Evolutionary conservation across 2,888 invertebrate genomes (phyloP).

Genomic region (Diarsia brunnea): DNA sequence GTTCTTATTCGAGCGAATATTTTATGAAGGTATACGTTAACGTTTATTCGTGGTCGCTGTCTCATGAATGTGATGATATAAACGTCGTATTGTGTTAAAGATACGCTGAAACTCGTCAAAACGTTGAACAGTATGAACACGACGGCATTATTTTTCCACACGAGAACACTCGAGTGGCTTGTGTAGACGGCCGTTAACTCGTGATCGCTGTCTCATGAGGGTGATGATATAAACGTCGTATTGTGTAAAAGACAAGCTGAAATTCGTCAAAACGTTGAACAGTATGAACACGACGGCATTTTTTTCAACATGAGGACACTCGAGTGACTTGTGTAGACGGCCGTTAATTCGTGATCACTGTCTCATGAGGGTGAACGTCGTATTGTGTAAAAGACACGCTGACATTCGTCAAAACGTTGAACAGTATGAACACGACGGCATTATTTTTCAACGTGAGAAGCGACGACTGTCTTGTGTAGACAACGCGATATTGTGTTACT

Average conservation of each 20-base stretch:
- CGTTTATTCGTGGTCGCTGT: slow-evolving; percentile 15
- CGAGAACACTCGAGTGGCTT: slow-evolving; percentile 1
- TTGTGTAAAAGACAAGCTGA: not conserved
- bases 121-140: not conserved
- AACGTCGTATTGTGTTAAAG: slow-evolving; percentile 4
- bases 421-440: not conserved
- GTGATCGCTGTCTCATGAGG: slow-evolving; percentile 6
- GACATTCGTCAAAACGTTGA: not conserved
- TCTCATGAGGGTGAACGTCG: not conserved
- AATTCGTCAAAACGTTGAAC: not conserved
- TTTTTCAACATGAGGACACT: slow-evolving; percentile 14
- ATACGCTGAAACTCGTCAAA: not conserved
- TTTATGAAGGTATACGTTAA: slow-evolving; percentile 25
- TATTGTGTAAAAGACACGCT: not conserved
- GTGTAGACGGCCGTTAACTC: no score
- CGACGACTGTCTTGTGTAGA: not conserved
- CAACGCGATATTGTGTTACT: not conserved
- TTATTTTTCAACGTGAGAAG: no score
- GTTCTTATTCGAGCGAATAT: slow-evolving; percentile 34
- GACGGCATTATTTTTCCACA: not conserved
- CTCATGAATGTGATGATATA: slow-evolving; percentile 3
- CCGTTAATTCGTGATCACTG: no score
- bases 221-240: slow-evolving; percentile 18
- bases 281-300: not conserved
- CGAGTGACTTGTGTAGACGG: not conserved